These are phyloP conservation scores for Eucidaris tribuloides DNA, from an alignment of 35 echinoderm and acorn worm genomes.

Conservation along the genomic window DNA sequence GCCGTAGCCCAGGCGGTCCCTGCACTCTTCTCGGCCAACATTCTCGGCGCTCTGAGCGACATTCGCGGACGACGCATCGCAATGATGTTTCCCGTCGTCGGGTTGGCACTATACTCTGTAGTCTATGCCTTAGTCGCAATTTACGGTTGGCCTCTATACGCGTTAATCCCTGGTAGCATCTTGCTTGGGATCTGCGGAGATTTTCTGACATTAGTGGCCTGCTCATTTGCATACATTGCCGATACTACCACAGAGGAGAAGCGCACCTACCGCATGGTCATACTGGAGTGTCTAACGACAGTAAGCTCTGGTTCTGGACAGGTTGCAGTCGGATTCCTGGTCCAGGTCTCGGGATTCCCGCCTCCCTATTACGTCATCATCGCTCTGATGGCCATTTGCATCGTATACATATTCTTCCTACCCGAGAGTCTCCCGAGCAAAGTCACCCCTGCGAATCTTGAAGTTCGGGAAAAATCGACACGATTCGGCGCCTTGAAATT, in stretches of 20 bases:
- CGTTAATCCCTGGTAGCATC: neutral
- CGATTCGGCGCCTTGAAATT: slow-evolving; percentile 8
- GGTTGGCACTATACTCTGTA: neutral
- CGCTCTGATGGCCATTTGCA: neutral
- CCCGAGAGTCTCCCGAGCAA: slow-evolving; percentile 7
- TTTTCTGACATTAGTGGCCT: slow-evolving; percentile 9
- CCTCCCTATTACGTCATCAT: neutral
- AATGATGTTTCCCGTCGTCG: slow-evolving; percentile 10
- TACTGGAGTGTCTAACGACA: neutral
- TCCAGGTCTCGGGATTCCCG: neutral
- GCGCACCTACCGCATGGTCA: slow-evolving; percentile 12
- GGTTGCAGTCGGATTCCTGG: neutral
- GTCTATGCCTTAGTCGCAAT: neutral
- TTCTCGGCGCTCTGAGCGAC: slow-evolving; percentile 5
- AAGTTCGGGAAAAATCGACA: neutral
- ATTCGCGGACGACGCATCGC: neutral
- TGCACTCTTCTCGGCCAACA: slow-evolving; percentile 6
- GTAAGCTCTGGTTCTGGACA: neutral
- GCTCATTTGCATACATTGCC: slow-evolving; percentile 20
- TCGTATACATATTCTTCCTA: slow-evolving; percentile 1
- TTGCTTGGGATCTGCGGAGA: slow-evolving; percentile 11
- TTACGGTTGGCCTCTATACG: neutral
- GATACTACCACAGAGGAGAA: neutral
- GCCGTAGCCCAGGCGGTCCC: slow-evolving; percentile 1
- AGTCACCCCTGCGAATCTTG: neutral